A percentile compares a stretch with the other conserved stretches of the same genome.
Conservation (phyloP, 1,140 invertebrate species). For the Zelostemma sp. region DNA sequence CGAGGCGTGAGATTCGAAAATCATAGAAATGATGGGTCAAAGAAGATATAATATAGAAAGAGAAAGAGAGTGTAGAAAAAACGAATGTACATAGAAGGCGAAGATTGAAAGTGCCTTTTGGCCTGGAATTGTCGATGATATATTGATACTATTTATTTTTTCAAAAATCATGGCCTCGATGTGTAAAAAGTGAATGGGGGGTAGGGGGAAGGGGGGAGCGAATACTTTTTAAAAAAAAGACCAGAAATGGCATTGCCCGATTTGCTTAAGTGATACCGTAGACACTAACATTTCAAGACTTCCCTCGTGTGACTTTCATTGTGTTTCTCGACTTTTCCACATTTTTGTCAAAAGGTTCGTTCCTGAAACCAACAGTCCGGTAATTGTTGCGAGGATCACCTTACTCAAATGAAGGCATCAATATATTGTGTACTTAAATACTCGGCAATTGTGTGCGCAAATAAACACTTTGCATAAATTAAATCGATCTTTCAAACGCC, state of each 20-base stretch:
- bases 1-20: no score
- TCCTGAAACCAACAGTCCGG: conserved; percentile 9
- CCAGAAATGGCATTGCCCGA: no score
- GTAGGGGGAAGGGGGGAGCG: neutral
- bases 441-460: conserved; percentile 42
- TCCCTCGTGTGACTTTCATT: neutral
- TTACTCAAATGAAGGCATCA: conserved; percentile 32
- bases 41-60: conserved; percentile 7
- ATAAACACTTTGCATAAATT: conserved; percentile 46
- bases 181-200: conserved; percentile 3
- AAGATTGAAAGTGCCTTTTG: conserved; percentile 41
- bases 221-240: no score
- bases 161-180: conserved; percentile 14
- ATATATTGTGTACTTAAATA: conserved; percentile 38
- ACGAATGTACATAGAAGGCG: conserved; percentile 32
- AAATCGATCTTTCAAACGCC: neutral
- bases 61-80: conserved; percentile 15
- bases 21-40: no score
- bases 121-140: conserved; percentile 27
- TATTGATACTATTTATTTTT: conserved; percentile 17
- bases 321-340: conserved; percentile 2
- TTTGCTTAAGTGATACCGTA: no score
- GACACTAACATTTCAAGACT: no score
- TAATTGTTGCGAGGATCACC: conserved; percentile 20
- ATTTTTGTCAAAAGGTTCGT: neutral